phyloP scores from a whole-genome alignment of 2,797 vertebrate genomes.

The Semaprochilodus insignis region DNA sequence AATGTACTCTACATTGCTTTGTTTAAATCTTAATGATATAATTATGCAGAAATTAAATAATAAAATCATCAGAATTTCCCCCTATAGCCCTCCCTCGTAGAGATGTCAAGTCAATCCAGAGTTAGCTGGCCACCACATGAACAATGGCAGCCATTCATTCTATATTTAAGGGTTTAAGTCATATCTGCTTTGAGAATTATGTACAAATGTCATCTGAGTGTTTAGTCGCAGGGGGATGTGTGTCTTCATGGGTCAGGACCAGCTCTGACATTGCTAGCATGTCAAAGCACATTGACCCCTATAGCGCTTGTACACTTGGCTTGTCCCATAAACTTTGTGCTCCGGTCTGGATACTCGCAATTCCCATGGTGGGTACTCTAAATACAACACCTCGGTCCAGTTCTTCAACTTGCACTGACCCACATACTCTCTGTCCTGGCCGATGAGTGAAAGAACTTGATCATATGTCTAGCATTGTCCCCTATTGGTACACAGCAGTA shows the following conservation, averaged over 20 bases:
- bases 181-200: neutral
- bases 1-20: neutral
- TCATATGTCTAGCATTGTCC: constrained; percentile 23
- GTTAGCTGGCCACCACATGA: neutral
- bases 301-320: neutral
- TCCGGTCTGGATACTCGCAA: constrained; percentile 11
- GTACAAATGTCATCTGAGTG: neutral
- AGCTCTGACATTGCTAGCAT: neutral
- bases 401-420: constrained; percentile 20
- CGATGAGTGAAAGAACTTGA: constrained; percentile 28
- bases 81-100: too few relatives aligned
- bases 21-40: too few relatives aligned
- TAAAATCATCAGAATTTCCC: too few relatives aligned
- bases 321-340: neutral
- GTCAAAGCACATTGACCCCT: neutral
- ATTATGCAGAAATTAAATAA: neutral
- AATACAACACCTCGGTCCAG: constrained; percentile 4
- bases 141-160: neutral
- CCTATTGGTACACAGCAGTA: constrained; percentile 30
- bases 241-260: neutral
- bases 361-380: constrained; percentile 5
- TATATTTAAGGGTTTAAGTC: constrained; percentile 2
- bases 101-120: neutral
- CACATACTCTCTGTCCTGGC: constrained; percentile 29
- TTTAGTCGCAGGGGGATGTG: constrained; percentile 7